Percentiles rank a stretch among this genome's conserved stretches.
Conservation (phyloP, 2,888 invertebrate genomes). For the Hymenopus coronatus region DNA sequence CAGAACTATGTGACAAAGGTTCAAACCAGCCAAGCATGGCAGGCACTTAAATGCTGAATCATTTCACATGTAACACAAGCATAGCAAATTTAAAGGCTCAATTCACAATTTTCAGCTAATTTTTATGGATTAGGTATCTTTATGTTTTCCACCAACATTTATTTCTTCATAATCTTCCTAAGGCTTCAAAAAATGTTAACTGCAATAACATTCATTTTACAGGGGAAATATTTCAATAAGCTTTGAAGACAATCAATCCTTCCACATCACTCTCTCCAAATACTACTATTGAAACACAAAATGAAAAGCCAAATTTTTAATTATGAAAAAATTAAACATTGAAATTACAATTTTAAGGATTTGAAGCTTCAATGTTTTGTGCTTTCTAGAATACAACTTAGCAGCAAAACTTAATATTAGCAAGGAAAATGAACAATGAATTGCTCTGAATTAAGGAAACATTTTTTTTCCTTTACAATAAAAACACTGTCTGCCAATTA, state of each 20-base stretch:
- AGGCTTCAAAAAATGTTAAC: background rate
- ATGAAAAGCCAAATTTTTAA: background rate
- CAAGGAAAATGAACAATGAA: background rate
- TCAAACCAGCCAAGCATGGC: background rate
- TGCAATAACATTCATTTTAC: background rate
- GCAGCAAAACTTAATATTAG: background rate
- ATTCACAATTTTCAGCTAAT: no score
- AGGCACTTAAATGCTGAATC: background rate
- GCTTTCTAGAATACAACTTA: background rate
- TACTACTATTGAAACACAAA: background rate
- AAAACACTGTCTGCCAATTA: background rate
- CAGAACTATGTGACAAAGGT: background rate
- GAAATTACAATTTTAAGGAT: no score
- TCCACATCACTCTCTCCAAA: background rate
- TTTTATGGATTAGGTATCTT: no score
- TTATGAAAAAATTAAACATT: no score
- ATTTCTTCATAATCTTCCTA: background rate
- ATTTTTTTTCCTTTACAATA: background rate
- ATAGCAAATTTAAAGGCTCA: no score
- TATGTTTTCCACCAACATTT: background rate
- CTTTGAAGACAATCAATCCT: background rate
- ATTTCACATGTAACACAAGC: no score
- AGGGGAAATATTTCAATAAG: background rate
- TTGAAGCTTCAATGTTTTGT: no score
- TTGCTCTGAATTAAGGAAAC: background rate